Base-by-base conservation (phyloP, 2,888 invertebrate species). In the Strigamia maritima region DNA sequence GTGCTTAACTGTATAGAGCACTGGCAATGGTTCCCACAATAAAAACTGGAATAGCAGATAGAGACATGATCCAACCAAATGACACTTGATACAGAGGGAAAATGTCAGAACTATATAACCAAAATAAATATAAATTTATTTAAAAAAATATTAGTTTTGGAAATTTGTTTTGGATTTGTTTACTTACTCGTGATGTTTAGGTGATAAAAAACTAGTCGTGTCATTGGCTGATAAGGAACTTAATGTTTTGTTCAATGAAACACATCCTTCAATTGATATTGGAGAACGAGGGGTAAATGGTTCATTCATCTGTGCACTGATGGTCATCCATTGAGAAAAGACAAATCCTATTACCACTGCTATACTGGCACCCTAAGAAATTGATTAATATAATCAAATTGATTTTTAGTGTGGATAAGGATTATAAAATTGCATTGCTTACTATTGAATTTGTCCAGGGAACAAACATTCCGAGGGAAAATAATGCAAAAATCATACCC, bases 401-500 rank as follows among this genome's bases (percentile, higher is more conserved):
- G 6, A n/a, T n/a, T n/a, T n/a, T n/a, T n/a, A n/a, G n/a, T n/a
- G n/a, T n/a, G n/a, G n/a, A 24, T 10, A 22, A 19, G 10, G 3
- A n/a, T 49, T 49, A 49, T 24, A 24, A 65, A 65, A 16, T 35
- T 35, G 10, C 22, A 22, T 10, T 76, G 44, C 84, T 83, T 86
- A 92, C 92, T 87, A 91, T 93, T 22, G 91, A 88, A 84, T 95
- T 95, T 3, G 94, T 92, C 90, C 92, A 93, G 0, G 95, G 95
- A 82, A 95, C 92, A 82, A 93, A 91, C 91, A 96, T 94, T 79
- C 96, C 96, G 24, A 96, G 87, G 0, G 93, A 90, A 85, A 96
- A 96, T 2, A 95, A 88, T 0, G 95, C 95, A 26, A 70, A 70
- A 3, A 14, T n/a, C 14, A 70, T 70, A 0, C 70, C 70, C 26